These are phyloP conservation scores for Rhyacichthys aspro DNA, from an alignment of 2,797 vertebrate genomes.

Conservation along the genomic window DNA sequence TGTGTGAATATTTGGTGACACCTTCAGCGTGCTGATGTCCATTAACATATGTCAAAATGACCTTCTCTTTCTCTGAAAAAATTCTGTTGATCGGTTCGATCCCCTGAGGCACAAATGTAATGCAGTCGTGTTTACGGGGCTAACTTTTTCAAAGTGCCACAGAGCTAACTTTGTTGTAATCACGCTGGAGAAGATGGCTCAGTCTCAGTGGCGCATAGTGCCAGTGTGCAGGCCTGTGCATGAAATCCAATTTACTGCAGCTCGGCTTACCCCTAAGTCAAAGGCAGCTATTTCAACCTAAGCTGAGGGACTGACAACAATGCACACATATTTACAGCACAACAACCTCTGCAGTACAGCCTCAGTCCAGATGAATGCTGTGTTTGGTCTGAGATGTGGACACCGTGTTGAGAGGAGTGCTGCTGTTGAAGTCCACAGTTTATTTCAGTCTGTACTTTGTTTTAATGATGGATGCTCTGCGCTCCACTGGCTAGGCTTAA, in stretches of 20 bases:
- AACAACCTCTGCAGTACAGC: slow-evolving; percentile 12
- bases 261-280: slow-evolving; percentile 72
- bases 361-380: slow-evolving; percentile 44
- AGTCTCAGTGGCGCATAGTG: slow-evolving; percentile 64
- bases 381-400: slow-evolving; percentile 44
- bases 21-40: slow-evolving; percentile 3
- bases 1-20: slow-evolving; percentile 16
- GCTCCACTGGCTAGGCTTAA: slow-evolving; percentile 61
- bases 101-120: slow-evolving; percentile 8
- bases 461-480: slow-evolving; percentile 76
- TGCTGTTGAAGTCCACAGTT: slow-evolving; percentile 45
- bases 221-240: slow-evolving; percentile 68
- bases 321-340: slow-evolving; percentile 18
- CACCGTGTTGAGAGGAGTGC: slow-evolving; percentile 33
- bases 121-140: slow-evolving; percentile 18
- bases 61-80: too few relatives aligned
- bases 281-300: slow-evolving; percentile 64
- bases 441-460: slow-evolving; percentile 63
- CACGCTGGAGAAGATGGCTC: slow-evolving; percentile 50
- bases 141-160: slow-evolving; percentile 42
- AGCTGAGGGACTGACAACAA: slow-evolving; percentile 39
- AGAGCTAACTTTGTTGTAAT: slow-evolving; percentile 49
- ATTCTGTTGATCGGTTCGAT: too few relatives aligned
- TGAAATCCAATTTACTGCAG: slow-evolving; percentile 78
- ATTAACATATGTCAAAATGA: too few relatives aligned